Conservation (phyloP, 2,888 invertebrate species). For the Limenitis camilla region DNA sequence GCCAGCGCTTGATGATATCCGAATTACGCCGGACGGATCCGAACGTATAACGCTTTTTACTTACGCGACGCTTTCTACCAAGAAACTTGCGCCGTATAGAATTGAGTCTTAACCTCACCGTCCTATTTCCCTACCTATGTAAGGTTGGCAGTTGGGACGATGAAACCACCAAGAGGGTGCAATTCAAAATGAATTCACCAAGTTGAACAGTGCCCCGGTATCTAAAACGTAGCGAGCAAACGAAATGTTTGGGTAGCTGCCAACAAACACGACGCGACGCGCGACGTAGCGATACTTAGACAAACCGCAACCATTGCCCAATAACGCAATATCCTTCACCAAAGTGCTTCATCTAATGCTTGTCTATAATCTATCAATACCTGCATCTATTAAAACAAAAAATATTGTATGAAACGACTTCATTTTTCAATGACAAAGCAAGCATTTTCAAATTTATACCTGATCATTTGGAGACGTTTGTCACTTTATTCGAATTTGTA, state of each 20-base stretch:
- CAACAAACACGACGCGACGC: conserved; percentile 51
- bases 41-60: too few relatives aligned
- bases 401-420: too few relatives aligned
- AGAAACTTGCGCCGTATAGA: too few relatives aligned
- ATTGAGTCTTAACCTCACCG: too few relatives aligned
- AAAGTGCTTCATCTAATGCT: conserved; percentile 32
- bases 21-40: too few relatives aligned
- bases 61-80: too few relatives aligned
- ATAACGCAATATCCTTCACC: conserved; percentile 44
- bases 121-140: background rate
- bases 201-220: conserved; percentile 65
- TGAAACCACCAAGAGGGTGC: conserved; percentile 14
- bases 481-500: too few relatives aligned
- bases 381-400: too few relatives aligned
- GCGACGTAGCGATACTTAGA: conserved; percentile 38
- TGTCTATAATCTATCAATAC: background rate
- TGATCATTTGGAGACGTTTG: too few relatives aligned
- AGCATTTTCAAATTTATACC: too few relatives aligned
- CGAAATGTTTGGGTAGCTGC: conserved; percentile 64
- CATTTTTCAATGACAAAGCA: too few relatives aligned
- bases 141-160: background rate
- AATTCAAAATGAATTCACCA: conserved; percentile 51
- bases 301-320: conserved; percentile 45
- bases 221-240: conserved; percentile 41
- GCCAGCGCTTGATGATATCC: too few relatives aligned